Evolutionary conservation across 2,797 vertebrate genomes (phyloP).

Genomic region (Coendou prehensilis): DNA sequence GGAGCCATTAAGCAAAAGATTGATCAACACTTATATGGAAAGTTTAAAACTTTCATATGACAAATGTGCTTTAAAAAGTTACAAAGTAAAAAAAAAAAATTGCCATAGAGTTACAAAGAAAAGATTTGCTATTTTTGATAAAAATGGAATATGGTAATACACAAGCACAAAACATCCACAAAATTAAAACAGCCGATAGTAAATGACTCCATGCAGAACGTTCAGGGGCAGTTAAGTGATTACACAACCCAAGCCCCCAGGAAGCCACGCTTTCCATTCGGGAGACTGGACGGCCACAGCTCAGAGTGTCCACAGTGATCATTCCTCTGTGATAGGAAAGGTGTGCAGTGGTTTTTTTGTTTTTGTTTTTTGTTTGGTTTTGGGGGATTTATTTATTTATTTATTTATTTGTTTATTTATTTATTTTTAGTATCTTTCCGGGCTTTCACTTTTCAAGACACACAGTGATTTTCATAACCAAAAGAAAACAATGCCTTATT

Average conservation of each 20-base stretch:
- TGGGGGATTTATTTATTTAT: no score
- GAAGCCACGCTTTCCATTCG: not conserved
- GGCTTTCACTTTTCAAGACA: not conserved
- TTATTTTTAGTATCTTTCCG: not conserved
- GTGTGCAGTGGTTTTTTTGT: not conserved
- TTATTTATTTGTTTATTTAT: not conserved
- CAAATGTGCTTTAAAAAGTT: not conserved
- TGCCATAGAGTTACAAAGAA: not conserved
- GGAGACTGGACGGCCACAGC: not conserved
- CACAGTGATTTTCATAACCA: not conserved
- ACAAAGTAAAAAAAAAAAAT: not conserved
- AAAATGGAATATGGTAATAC: not conserved
- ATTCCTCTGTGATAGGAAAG: not conserved
- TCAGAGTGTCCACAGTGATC: not conserved
- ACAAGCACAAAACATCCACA: not conserved
- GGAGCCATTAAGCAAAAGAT: not conserved
- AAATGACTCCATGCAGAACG: not conserved
- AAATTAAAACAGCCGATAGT: not conserved
- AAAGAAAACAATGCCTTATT: not conserved
- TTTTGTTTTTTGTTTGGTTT: no score
- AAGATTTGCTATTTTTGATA: not conserved
- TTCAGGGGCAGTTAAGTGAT: not conserved
- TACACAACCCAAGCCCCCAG: no score
- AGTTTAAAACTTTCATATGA: not conserved
- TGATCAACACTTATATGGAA: not conserved